phyloP scores from a whole-genome alignment of 2,888 invertebrate species.

The Galeruca laticollis region DNA sequence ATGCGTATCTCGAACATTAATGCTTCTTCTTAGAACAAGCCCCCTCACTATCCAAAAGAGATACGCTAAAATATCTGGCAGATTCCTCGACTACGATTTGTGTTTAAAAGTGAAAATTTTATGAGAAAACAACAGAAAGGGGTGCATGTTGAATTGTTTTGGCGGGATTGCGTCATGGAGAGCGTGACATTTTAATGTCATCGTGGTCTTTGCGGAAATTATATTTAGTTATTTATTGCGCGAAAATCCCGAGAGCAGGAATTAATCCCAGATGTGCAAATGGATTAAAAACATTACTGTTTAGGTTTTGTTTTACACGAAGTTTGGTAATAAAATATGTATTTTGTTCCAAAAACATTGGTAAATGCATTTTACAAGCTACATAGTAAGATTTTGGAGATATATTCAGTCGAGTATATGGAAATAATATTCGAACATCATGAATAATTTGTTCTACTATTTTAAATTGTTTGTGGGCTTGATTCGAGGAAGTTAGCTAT shows the following conservation, averaged over 20 bases:
- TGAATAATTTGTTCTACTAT: too few species aligned
- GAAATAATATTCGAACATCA: too few species aligned
- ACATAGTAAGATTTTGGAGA: too few species aligned
- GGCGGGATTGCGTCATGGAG: conserved; percentile 24
- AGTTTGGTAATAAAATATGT: background rate
- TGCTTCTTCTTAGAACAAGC: background rate
- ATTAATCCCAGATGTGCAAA: conserved; percentile 32
- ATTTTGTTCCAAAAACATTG: background rate
- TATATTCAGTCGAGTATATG: too few species aligned
- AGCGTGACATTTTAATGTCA: conserved; percentile 36
- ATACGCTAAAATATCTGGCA: conserved; percentile 18
- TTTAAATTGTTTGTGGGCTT: too few species aligned
- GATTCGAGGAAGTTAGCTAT: too few species aligned
- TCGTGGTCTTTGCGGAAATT: conserved; percentile 36
- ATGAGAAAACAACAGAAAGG: conserved; percentile 23
- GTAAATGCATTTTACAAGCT: too few species aligned
- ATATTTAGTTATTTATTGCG: conserved; percentile 34
- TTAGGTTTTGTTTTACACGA: background rate
- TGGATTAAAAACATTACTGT: background rate
- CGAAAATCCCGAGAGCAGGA: conserved; percentile 17
- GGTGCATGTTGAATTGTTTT: conserved; percentile 26
- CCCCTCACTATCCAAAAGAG: background rate
- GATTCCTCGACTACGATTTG: conserved; percentile 18
- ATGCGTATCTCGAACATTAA: background rate
- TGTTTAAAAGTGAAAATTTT: conserved; percentile 33